A percentile compares a stretch with the other conserved stretches of the same genome.
These are phyloP conservation scores for Siderastrea siderea DNA, from an alignment of 92 coral and sea anemone species.

Conservation along the genomic window DNA sequence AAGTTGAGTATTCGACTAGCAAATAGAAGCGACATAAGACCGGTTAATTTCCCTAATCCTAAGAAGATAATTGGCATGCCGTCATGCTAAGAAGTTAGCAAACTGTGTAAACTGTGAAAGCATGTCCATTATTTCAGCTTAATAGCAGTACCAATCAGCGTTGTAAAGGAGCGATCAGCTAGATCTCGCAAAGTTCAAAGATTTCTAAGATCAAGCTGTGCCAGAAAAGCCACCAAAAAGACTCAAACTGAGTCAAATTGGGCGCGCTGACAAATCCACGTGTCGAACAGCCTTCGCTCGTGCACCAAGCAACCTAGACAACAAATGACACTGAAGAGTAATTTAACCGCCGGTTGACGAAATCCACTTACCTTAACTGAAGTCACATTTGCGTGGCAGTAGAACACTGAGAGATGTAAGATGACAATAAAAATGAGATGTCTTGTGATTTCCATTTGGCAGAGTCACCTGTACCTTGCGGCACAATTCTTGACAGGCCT, in stretches of 20 bases:
- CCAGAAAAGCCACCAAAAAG: neutral
- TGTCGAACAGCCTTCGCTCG: slow-evolving; percentile 22
- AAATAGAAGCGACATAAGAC: neutral
- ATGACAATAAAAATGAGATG: neutral
- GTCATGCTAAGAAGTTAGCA: neutral
- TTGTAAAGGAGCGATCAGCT: neutral
- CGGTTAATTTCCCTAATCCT: slow-evolving; percentile 11
- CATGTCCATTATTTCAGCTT: neutral
- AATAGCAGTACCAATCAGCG: neutral
- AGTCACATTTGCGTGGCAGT: slow-evolving; percentile 11
- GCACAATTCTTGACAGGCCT: slow-evolving; percentile 3
- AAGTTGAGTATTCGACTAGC: neutral
- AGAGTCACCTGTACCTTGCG: neutral
- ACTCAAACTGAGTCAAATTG: slow-evolving; percentile 11
- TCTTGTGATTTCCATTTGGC: slow-evolving; percentile 26
- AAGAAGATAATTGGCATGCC: slow-evolving; percentile 12
- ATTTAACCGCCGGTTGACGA: neutral
- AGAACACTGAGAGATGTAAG: slow-evolving; percentile 1
- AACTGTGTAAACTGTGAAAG: slow-evolving; percentile 2
- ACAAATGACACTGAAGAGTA: slow-evolving; percentile 2
- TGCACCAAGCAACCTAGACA: slow-evolving; percentile 32
- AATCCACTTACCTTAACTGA: slow-evolving; percentile 36
- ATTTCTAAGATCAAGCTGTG: neutral
- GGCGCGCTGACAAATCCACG: slow-evolving; percentile 27
- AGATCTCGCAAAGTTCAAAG: neutral